Conservation (phyloP, 2,888 invertebrate species). For the Anarsia innoxiella region DNA sequence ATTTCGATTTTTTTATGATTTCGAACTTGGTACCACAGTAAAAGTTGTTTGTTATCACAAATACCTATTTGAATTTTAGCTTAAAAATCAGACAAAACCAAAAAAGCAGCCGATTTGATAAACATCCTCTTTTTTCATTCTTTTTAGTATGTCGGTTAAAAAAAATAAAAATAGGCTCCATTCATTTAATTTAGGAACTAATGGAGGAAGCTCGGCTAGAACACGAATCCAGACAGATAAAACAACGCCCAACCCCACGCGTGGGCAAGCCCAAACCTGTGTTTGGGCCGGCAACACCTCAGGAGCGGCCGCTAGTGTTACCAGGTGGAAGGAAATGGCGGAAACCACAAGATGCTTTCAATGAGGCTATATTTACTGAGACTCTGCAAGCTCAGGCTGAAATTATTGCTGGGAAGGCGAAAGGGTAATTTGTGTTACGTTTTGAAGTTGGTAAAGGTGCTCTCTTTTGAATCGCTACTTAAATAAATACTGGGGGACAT, state of each 20-base stretch:
- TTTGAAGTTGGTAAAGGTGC: too few relatives aligned
- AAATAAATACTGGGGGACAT: too few relatives aligned
- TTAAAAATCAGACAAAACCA: too few relatives aligned
- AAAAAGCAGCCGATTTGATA: too few relatives aligned
- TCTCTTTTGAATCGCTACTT: too few relatives aligned
- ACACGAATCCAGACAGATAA: conserved; percentile 54
- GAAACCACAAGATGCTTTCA: conserved; percentile 90
- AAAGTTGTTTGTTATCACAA: too few relatives aligned
- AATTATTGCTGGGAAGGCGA: conserved; percentile 86
- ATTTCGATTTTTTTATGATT: too few relatives aligned
- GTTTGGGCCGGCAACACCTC: conserved; percentile 77
- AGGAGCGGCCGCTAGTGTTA: conserved; percentile 82
- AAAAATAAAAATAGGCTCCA: too few relatives aligned
- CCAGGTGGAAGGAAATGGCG: conserved; percentile 87
- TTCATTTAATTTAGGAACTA: conserved; percentile 37
- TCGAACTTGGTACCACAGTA: too few relatives aligned
- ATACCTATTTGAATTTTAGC: too few relatives aligned
- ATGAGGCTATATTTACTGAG: conserved; percentile 91
- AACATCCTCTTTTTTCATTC: too few relatives aligned
- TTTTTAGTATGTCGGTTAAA: too few relatives aligned
- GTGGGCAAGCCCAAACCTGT: conserved; percentile 52
- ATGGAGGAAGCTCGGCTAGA: conserved; percentile 64
- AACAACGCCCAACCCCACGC: conserved; percentile 65
- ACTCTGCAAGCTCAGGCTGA: conserved; percentile 82
- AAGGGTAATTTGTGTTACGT: conserved; percentile 79